phyloP scores from a whole-genome alignment of 1,140 invertebrate species.

The Mylabris phalerata region DNA sequence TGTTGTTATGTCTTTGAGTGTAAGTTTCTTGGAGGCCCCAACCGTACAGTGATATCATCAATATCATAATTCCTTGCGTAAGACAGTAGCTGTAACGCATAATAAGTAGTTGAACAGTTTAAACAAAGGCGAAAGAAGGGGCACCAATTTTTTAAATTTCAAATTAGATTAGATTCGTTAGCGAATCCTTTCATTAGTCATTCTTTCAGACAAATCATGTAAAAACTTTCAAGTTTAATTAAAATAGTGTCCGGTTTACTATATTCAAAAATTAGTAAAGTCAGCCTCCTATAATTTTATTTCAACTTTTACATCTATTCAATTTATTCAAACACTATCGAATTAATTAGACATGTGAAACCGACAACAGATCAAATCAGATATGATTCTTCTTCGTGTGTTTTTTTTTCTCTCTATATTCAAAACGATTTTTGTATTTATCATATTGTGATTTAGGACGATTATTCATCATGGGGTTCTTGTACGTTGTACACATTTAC shows the following conservation, averaged over 20 bases:
- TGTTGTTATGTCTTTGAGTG: background rate
- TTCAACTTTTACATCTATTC: too few species aligned
- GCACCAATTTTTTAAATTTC: too few species aligned
- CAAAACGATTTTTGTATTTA: conserved; percentile 14
- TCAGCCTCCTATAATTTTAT: too few species aligned
- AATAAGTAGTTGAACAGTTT: conserved; percentile 13
- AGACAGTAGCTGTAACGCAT: conserved; percentile 31
- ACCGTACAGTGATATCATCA: conserved; percentile 29
- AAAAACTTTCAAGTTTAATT: conserved; percentile 17
- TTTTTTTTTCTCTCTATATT: too few species aligned
- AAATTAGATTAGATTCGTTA: conserved; percentile 12
- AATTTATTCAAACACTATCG: too few species aligned
- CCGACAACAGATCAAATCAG: too few species aligned
- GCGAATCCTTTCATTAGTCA: conserved; percentile 28
- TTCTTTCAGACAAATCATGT: conserved; percentile 31
- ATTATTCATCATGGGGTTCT: conserved; percentile 8
- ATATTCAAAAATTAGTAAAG: too few species aligned
- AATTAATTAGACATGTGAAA: too few species aligned
- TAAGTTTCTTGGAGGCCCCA: background rate
- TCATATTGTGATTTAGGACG: conserved; percentile 27
- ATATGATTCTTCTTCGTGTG: too few species aligned
- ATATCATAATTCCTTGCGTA: conserved; percentile 37
- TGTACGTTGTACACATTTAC: conserved; percentile 21
- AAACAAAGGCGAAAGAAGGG: background rate
- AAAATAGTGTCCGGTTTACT: too few species aligned